A percentile compares a stretch with the other conserved stretches of the same genome.
phyloP scores from a whole-genome alignment of 2,888 invertebrate genomes.

The Drosophila borealis region DNA sequence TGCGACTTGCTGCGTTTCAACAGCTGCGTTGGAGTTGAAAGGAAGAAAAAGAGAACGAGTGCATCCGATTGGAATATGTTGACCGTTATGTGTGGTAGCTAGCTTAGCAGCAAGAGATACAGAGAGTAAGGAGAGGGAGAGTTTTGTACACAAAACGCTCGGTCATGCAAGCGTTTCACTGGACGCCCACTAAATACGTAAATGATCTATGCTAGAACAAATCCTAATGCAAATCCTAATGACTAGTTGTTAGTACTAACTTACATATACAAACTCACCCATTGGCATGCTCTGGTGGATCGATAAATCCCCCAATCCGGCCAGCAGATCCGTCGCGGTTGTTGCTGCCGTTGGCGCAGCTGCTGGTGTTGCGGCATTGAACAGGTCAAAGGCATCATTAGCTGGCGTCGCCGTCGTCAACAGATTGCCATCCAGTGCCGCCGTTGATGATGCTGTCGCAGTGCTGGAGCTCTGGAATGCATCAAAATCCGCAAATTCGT shows the following conservation, averaged over 20 bases:
- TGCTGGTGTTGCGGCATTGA: constrained; percentile 60
- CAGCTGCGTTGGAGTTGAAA: constrained; percentile 74
- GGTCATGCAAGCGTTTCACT: constrained; percentile 55
- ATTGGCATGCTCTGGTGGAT: constrained; percentile 83
- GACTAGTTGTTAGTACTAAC: constrained; percentile 11
- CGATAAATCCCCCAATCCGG: constrained; percentile 85
- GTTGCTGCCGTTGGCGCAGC: constrained; percentile 50
- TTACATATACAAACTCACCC: constrained; percentile 80
- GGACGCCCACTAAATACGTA: constrained; percentile 31
- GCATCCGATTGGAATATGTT: constrained; percentile 84
- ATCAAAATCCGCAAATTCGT: constrained; percentile 93
- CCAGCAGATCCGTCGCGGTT: constrained; percentile 85
- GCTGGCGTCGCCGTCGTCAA: constrained; percentile 71
- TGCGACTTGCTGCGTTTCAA: constrained; percentile 53
- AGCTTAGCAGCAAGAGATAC: constrained; percentile 48
- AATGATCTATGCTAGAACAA: constrained; percentile 29
- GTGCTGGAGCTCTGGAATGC: constrained; percentile 87
- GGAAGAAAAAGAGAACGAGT: constrained; percentile 84
- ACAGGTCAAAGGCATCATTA: constrained; percentile 81
- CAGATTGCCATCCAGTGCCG: constrained; percentile 66
- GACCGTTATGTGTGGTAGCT: constrained; percentile 66
- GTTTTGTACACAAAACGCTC: constrained; percentile 23
- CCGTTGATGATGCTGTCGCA: constrained; percentile 33
- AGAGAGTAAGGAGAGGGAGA: constrained; percentile 22
- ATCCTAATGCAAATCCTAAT: constrained; percentile 29